Base-by-base conservation (phyloP, 2,797 vertebrate species). In the Parauchenoglanis punctatus region DNA sequence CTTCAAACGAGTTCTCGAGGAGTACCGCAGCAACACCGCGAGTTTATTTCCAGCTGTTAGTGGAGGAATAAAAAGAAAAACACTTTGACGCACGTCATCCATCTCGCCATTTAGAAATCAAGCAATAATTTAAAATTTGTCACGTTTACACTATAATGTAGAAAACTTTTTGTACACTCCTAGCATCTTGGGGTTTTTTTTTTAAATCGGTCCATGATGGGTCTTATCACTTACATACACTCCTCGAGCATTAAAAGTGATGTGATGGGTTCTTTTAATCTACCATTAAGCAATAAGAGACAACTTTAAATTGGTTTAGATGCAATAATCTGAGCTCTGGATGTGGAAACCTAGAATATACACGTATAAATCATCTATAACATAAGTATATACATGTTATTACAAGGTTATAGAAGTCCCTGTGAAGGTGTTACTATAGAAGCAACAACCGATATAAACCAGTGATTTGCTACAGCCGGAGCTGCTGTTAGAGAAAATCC, bases 1-100 rank as follows among this genome's bases (percentile, higher is more conserved):
- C 93, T 93, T 94, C 93, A 92, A 91, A 94, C 89, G 93, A 90
- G 87, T 84, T 85, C 89, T 89, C 78, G 89, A 92, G 86, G 90
- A 91, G 89, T 23, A 46, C 1, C 25, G 28, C 31, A 31, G 59
- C 54, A 4, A 23, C 35, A 2, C 40, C 12, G 13, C 23, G 46
- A 49, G 23, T 61, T 85, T 46, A 75, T 25, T 63, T 61, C 4
- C 52, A 31, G 68, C n/a, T 46, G 28, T 83, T 7, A 54, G n/a
- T 13, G 4, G 17, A 28, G 28, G 46, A 25, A 3, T 12, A 28
- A 20, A 54, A 76, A 49, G 5, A 0, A 77, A 54, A n/a, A 28
- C 18, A 59, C 31, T 2, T 4, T 4, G 52, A 11, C 18, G 0
- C 52, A 78, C 18, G 11, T 7, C 13, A 23, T 46, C 23, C 23